phyloP scores from a whole-genome alignment of 1,140 invertebrate genomes.

The Pseudomyrmex dendroicus region DNA sequence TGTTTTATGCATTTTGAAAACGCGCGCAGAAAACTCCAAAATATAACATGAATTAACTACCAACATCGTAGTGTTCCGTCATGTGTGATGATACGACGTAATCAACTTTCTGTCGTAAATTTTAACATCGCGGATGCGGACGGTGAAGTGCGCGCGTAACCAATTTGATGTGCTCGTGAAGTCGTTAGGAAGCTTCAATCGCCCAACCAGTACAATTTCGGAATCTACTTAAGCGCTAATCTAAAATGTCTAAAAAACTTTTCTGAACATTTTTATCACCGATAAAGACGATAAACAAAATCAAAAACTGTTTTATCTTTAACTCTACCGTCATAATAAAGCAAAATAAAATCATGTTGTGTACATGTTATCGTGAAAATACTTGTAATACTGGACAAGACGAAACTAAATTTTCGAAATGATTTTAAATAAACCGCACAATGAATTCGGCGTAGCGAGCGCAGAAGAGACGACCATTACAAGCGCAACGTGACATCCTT shows the following conservation, averaged over 20 bases:
- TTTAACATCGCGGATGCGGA: background rate
- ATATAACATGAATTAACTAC: background rate
- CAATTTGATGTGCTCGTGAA: conserved; percentile 17
- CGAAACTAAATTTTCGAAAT: no score
- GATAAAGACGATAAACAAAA: no score
- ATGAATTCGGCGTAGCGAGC: conserved; percentile 12
- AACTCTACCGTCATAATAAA: no score
- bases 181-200: background rate
- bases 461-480: conserved; percentile 4
- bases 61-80: background rate
- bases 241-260: no score
- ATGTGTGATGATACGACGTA: background rate
- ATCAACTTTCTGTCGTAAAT: conserved; percentile 12
- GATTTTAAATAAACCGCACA: no score
- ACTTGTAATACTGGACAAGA: background rate
- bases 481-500: conserved; percentile 42
- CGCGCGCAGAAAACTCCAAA: background rate
- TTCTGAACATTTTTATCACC: no score
- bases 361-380: conserved; percentile 9
- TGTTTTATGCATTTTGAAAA: conserved; percentile 42
- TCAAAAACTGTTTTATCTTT: no score
- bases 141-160: background rate
- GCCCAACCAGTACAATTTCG: background rate
- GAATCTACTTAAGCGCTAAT: no score
- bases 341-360: background rate